These are phyloP conservation scores for Etheostoma nigrum DNA, from an alignment of 2,797 vertebrate species.

Conservation along the genomic window DNA sequence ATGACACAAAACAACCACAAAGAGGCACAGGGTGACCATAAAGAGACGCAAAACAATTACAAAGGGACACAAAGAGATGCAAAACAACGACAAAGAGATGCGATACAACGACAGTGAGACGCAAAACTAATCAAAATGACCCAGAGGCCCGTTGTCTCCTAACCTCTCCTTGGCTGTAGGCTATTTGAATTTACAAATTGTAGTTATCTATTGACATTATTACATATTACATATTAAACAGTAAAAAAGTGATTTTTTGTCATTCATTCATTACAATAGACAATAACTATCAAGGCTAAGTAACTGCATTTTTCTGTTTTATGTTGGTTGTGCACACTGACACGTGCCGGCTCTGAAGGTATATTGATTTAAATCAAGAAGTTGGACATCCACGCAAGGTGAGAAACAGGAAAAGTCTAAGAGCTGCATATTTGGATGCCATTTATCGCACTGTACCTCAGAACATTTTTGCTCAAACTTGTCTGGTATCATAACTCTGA, in stretches of 20 bases:
- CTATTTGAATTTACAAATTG: too few relatives aligned
- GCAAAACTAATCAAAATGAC: too few relatives aligned
- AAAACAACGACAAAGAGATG: not conserved
- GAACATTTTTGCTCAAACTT: conserved; percentile 37
- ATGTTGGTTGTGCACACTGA: conserved; percentile 15
- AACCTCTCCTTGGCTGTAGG: not conserved
- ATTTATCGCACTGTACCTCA: conserved; percentile 45
- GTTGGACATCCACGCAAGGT: conserved; percentile 21
- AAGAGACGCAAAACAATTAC: not conserved
- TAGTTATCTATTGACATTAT: too few relatives aligned
- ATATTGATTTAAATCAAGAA: conserved; percentile 34
- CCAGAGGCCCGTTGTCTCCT: not conserved
- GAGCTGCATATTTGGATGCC: conserved; percentile 44
- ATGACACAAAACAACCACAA: not conserved
- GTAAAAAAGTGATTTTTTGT: too few relatives aligned
- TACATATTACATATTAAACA: too few relatives aligned
- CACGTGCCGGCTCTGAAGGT: conserved; percentile 20
- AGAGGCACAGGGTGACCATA: not conserved
- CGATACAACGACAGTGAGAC: not conserved
- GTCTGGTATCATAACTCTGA: conserved; percentile 55
- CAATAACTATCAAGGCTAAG: not conserved
- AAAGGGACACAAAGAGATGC: not conserved
- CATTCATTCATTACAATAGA: too few relatives aligned
- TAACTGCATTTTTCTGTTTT: conserved; percentile 17
- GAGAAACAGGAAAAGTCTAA: conserved; percentile 27